Evolutionary conservation across 2,797 vertebrate species (phyloP).

Genomic region (Enoplosus armatus): DNA sequence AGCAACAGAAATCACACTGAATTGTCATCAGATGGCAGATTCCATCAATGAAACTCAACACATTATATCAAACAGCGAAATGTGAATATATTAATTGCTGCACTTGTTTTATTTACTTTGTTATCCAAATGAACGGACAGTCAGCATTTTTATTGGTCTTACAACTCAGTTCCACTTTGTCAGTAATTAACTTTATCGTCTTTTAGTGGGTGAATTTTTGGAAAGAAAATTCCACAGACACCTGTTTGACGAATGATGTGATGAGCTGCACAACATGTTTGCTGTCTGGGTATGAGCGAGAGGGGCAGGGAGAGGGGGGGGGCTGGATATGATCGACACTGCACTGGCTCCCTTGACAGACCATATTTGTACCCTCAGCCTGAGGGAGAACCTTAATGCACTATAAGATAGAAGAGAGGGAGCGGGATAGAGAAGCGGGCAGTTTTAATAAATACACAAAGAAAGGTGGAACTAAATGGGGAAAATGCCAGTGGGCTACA

Average conservation of each 20-base stretch:
- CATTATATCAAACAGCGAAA: conserved; percentile 6
- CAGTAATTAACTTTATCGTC: conserved; percentile 47
- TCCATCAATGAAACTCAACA: background rate
- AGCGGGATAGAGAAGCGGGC: background rate
- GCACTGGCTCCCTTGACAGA: conserved; percentile 17
- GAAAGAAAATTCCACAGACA: conserved; percentile 27
- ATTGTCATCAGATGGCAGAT: background rate
- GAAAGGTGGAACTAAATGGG: conserved; percentile 28
- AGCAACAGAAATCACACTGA: background rate
- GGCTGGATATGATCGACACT: conserved; percentile 36
- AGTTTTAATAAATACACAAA: conserved; percentile 29
- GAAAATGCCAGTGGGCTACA: background rate
- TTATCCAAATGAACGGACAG: conserved; percentile 25
- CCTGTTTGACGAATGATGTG: conserved; percentile 55
- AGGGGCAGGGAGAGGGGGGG: background rate
- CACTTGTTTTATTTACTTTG: conserved; percentile 14
- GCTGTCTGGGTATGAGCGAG: background rate
- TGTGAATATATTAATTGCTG: background rate
- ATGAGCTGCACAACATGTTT: conserved; percentile 33
- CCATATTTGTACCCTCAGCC: conserved; percentile 30
- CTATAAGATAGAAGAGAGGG: conserved; percentile 13
- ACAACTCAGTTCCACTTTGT: conserved; percentile 25
- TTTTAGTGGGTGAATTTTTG: conserved; percentile 40
- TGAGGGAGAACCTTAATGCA: conserved; percentile 36
- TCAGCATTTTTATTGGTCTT: conserved; percentile 15